Percentiles rank a stretch among this genome's conserved stretches.
Conservation (phyloP, 2,797 vertebrate genomes). For the Rhinogobio ventralis region DNA sequence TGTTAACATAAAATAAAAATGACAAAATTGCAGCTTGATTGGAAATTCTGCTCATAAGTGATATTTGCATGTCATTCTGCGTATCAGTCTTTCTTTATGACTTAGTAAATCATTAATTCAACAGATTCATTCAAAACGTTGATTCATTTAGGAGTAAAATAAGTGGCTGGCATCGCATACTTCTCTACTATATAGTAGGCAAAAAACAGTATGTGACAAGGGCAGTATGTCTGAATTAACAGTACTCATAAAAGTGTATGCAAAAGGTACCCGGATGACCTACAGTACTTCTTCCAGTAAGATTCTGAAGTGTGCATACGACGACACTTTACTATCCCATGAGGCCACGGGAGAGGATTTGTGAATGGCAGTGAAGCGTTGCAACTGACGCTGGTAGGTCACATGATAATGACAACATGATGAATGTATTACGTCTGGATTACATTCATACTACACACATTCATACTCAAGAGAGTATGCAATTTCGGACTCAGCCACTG, state of each 20-base stretch:
- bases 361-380: background rate
- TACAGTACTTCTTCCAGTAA: background rate
- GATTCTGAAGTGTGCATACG: background rate
- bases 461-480: background rate
- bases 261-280: background rate
- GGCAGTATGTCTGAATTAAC: background rate
- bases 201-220: background rate
- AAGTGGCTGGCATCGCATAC: background rate
- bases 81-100: background rate
- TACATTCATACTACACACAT: background rate
- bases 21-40: background rate
- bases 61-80: background rate
- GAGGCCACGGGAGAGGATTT: background rate
- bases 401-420: background rate
- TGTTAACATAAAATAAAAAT: slow-evolving; percentile 1
- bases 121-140: background rate
- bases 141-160: background rate
- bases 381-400: background rate
- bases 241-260: background rate
- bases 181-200: background rate
- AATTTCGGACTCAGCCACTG: too few species aligned
- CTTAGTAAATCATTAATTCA: background rate
- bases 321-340: background rate
- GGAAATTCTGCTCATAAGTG: background rate
- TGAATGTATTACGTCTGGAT: background rate